Evolutionary conservation across 2,113 vertebrate species (phyloP).

Genomic region (Oophaga pumilio): DNA sequence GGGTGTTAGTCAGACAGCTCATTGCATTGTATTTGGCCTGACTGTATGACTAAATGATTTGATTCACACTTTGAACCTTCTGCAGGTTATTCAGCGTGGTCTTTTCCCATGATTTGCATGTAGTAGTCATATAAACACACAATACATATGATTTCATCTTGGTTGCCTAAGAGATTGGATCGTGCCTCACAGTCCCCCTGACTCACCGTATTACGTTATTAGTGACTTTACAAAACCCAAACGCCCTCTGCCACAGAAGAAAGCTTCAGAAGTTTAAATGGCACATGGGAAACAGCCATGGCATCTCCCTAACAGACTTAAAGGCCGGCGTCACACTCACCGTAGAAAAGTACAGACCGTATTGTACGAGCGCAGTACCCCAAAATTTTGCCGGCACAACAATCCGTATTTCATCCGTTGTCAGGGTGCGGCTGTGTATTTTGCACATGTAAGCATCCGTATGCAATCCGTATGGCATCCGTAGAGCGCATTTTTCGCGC

Average conservation of each 20-base stretch:
- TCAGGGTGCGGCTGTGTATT: no score
- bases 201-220: neutral
- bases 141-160: conserved; percentile 7
- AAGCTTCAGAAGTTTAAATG: neutral
- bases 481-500: no score
- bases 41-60: conserved; percentile 5
- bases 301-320: no score
- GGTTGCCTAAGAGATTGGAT: neutral
- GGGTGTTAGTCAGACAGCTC: conserved; percentile 42
- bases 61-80: conserved; percentile 24
- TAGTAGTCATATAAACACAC: neutral
- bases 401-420: no score
- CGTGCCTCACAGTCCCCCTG: neutral
- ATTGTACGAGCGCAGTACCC: no score
- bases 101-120: neutral
- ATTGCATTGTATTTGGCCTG: neutral
- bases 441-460: no score
- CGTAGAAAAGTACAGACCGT: no score
- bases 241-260: neutral
- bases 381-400: no score
- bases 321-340: no score
- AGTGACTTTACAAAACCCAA: neutral
- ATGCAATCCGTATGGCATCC: no score
- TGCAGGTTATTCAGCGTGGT: neutral
- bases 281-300: no score